Evolutionary conservation across 2,888 invertebrate genomes (phyloP).

Genomic region (Lomographa bimaculata): DNA sequence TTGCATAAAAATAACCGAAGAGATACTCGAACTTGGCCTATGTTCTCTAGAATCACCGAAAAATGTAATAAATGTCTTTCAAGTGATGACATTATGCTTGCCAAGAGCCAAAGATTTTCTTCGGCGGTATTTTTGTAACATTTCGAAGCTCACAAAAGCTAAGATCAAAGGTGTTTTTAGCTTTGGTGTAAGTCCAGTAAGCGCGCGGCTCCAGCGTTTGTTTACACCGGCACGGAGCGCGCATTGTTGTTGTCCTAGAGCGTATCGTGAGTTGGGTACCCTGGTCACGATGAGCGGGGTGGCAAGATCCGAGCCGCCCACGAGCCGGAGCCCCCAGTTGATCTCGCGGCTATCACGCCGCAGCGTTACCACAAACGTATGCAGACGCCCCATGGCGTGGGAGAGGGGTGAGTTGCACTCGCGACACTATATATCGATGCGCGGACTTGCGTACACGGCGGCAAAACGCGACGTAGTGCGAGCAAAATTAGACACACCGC

Average conservation of each 20-base stretch:
- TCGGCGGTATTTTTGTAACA: slow-evolving; percentile 9
- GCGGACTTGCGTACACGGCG: slow-evolving; percentile 62
- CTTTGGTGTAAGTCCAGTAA: no score
- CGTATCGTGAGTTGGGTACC: slow-evolving; percentile 78
- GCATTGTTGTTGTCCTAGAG: slow-evolving; percentile 21
- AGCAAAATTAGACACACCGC: slow-evolving; percentile 69
- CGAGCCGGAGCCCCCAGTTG: slow-evolving; percentile 94
- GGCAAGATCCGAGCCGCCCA: slow-evolving; percentile 93
- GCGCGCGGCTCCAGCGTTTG: slow-evolving; percentile 51
- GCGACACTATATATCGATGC: slow-evolving; percentile 51
- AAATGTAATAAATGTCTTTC: slow-evolving; percentile 34
- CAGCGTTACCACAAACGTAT: slow-evolving; percentile 90
- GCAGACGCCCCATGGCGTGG: slow-evolving; percentile 86
- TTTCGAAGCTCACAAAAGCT: slow-evolving; percentile 8
- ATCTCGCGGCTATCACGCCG: slow-evolving; percentile 87
- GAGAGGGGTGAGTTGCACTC: slow-evolving; percentile 50
- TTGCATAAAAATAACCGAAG: slow-evolving; percentile 40
- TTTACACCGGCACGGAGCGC: slow-evolving; percentile 59
- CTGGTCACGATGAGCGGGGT: slow-evolving; percentile 94
- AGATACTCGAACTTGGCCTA: slow-evolving; percentile 36
- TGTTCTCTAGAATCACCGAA: slow-evolving; percentile 23
- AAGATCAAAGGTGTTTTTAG: no score
- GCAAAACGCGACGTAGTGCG: slow-evolving; percentile 74
- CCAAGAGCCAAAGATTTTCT: slow-evolving; percentile 25
- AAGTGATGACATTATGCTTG: slow-evolving; percentile 29